Evolutionary conservation across 2,888 invertebrate genomes (phyloP).

Genomic region (Amaurobius ferox): DNA sequence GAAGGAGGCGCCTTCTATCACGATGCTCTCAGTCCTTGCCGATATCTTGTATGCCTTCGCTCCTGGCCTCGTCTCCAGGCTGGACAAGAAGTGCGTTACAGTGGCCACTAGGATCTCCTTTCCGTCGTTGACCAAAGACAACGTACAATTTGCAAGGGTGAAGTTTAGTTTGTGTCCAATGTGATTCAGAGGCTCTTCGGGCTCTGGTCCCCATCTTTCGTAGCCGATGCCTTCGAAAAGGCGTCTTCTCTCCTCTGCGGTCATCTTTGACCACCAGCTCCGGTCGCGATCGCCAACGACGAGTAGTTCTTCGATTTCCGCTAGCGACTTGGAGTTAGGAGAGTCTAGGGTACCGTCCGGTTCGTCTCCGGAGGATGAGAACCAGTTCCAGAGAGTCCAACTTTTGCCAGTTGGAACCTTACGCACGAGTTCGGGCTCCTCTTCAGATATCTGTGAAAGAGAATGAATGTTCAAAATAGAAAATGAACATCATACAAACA

Average conservation of each 20-base stretch:
- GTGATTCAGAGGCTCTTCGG: constrained; percentile 71
- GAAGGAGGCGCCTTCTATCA: constrained; percentile 85
- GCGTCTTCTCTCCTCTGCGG: constrained; percentile 82
- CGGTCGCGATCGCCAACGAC: constrained; percentile 79
- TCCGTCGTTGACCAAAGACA: constrained; percentile 83
- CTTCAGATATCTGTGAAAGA: constrained; percentile 48
- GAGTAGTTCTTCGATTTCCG: constrained; percentile 35
- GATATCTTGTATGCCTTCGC: constrained; percentile 84
- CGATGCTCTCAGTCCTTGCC: constrained; percentile 85
- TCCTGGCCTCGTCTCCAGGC: constrained; percentile 84
- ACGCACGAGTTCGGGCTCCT: constrained; percentile 43
- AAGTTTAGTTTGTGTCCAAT: constrained; percentile 83
- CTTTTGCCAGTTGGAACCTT: constrained; percentile 31
- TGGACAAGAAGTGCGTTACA: constrained; percentile 84
- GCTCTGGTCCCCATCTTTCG: constrained; percentile 79
- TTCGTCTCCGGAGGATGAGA: constrained; percentile 60
- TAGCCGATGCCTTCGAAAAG: constrained; percentile 83
- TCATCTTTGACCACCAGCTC: constrained; percentile 82
- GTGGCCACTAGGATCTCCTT: constrained; percentile 86
- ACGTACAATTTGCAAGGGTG: constrained; percentile 85
- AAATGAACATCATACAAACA: too few relatives aligned
- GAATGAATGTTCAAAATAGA: too few relatives aligned
- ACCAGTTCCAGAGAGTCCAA: constrained; percentile 67
- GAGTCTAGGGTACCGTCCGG: constrained; percentile 1
- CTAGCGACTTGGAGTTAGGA: background rate